Percentiles rank a stretch among this genome's conserved stretches.
Evolutionary conservation across 2,888 invertebrate genomes (phyloP).

Genomic region (Oxystoma pomonae): DNA sequence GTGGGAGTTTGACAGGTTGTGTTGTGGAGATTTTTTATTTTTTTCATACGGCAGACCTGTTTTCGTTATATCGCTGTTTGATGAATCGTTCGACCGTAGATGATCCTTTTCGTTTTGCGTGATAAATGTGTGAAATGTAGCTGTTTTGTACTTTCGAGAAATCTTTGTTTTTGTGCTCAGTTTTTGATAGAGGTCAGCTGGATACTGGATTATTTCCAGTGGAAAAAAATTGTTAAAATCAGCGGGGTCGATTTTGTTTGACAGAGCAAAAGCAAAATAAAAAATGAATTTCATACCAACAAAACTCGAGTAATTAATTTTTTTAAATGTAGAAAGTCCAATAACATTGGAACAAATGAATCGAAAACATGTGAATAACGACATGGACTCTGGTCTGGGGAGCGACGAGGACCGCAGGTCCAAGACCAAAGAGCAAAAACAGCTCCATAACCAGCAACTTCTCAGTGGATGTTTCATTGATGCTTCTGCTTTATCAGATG

Average conservation of each 20-base stretch:
- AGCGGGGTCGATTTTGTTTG: neutral
- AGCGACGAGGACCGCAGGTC: constrained; percentile 45
- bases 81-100: neutral
- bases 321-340: neutral
- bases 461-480: constrained; percentile 68
- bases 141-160: neutral
- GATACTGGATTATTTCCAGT: neutral
- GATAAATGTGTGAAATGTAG: neutral
- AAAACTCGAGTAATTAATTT: neutral
- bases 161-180: neutral
- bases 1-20: neutral
- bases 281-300: neutral
- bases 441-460: constrained; percentile 44
- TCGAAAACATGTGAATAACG: constrained; percentile 32
- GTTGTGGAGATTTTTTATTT: neutral
- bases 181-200: too few species aligned
- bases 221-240: neutral
- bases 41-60: neutral
- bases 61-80: neutral
- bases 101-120: neutral
- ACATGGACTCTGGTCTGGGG: constrained; percentile 47
- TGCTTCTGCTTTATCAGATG: constrained; percentile 70
- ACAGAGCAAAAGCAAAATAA: neutral
- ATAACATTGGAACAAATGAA: constrained; percentile 22
- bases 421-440: constrained; percentile 45